phyloP scores from a whole-genome alignment of 2,797 vertebrate species.

The Setipinna tenuifilis region DNA sequence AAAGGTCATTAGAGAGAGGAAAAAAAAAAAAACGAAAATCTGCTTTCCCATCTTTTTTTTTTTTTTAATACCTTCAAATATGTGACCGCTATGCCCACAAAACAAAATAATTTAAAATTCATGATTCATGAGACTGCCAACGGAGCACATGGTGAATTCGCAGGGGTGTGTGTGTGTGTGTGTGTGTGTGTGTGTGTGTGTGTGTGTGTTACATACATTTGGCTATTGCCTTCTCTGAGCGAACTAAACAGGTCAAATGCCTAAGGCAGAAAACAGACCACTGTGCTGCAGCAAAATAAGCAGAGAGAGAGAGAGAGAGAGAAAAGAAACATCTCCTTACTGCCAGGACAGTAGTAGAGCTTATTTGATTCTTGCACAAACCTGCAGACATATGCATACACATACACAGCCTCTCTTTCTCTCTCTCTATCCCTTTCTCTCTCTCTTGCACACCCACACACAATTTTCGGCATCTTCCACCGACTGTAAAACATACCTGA shows the following conservation, averaged over 20 bases:
- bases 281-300: not conserved
- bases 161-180: not conserved
- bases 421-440: not conserved
- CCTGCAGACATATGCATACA: conserved; percentile 6
- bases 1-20: not conserved
- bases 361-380: not conserved
- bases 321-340: not conserved
- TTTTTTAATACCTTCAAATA: not conserved
- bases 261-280: not conserved
- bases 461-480: conserved; percentile 34
- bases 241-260: not conserved
- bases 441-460: not conserved
- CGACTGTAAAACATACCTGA: not conserved
- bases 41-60: not conserved
- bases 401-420: not conserved
- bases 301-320: not conserved
- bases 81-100: not conserved
- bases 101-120: not conserved
- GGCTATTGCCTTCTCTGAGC: not conserved
- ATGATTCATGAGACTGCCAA: not conserved
- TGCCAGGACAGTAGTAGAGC: not conserved
- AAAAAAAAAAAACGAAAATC: no score
- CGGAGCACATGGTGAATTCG: not conserved
- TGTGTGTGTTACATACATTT: not conserved
- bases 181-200: no score